Conservation (phyloP, 2,797 vertebrate species). For the Enteromius argenteus region DNA sequence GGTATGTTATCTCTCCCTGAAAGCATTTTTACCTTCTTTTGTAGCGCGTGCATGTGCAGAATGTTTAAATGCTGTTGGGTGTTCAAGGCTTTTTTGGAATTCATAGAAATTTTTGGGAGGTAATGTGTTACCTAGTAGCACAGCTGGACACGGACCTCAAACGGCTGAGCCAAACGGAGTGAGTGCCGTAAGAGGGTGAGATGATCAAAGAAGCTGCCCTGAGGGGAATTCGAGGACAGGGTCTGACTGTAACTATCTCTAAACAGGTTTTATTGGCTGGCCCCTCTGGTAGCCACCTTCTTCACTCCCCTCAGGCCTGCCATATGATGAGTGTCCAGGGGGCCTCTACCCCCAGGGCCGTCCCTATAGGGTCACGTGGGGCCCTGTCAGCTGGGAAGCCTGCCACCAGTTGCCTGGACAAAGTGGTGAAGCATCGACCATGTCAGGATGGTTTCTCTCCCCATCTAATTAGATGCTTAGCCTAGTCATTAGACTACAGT, state of each 20-base stretch:
- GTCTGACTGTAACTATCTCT: slow-evolving; percentile 36
- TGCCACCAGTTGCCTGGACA: slow-evolving; percentile 38
- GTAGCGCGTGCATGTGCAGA: background rate
- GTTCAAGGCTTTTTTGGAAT: slow-evolving; percentile 15
- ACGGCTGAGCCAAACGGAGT: background rate
- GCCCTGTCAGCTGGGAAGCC: slow-evolving; percentile 65
- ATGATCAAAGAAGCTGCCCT: slow-evolving; percentile 14
- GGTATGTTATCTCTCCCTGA: slow-evolving; percentile 21
- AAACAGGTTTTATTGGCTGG: slow-evolving; percentile 41
- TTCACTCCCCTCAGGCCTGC: slow-evolving; percentile 55
- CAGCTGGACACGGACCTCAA: slow-evolving; percentile 4
- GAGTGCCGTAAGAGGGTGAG: background rate
- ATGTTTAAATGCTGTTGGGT: slow-evolving; percentile 7
- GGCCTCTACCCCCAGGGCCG: slow-evolving; percentile 33
- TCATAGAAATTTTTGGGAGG: background rate
- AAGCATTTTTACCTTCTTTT: background rate
- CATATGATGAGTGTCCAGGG: slow-evolving; percentile 61
- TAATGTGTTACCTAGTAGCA: background rate
- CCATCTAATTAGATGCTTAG: slow-evolving; percentile 62
- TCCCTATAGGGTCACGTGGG: slow-evolving; percentile 55
- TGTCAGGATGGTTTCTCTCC: slow-evolving; percentile 10
- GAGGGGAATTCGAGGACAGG: slow-evolving; percentile 10
- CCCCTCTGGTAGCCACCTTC: slow-evolving; percentile 24
- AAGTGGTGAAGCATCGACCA: slow-evolving; percentile 28
- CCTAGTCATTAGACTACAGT: slow-evolving; percentile 57